Conservation (phyloP, 2,888 invertebrate genomes). For the Sinhomidia bicolor region DNA sequence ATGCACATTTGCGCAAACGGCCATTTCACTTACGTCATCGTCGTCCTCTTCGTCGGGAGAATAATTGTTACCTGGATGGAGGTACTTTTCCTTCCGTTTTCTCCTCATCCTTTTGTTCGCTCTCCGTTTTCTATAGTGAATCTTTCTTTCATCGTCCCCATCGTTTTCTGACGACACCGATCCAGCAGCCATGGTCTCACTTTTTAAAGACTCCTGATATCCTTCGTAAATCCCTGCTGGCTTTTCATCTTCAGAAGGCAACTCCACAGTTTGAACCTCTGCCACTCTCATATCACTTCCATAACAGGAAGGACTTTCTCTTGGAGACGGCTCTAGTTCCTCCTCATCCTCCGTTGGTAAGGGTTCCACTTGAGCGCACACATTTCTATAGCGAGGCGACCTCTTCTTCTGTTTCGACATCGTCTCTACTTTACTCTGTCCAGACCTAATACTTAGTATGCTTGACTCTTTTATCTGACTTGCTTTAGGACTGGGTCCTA, state of each 20-base stretch:
- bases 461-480: neutral
- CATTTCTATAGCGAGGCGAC: neutral
- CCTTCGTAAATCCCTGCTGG: conserved; percentile 26
- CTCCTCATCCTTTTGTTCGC: neutral
- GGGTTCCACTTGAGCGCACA: neutral
- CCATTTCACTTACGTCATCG: neutral
- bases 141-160: neutral
- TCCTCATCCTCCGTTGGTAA: neutral
- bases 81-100: neutral
- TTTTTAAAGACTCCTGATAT: neutral
- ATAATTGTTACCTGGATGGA: neutral
- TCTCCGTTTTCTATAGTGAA: neutral
- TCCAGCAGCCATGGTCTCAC: no score
- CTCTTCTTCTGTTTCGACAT: neutral
- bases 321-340: neutral
- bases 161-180: neutral
- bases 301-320: neutral
- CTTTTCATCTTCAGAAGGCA: conserved; percentile 21
- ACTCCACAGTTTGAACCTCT: neutral
- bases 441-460: neutral
- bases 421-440: neutral
- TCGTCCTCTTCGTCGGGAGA: neutral
- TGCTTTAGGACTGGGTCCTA: neutral
- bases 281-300: neutral
- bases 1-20: neutral